A percentile compares a stretch with the other conserved stretches of the same genome.
Evolutionary conservation across 2,113 vertebrate genomes (phyloP).

Genomic region (Mionectes macconnelli): DNA sequence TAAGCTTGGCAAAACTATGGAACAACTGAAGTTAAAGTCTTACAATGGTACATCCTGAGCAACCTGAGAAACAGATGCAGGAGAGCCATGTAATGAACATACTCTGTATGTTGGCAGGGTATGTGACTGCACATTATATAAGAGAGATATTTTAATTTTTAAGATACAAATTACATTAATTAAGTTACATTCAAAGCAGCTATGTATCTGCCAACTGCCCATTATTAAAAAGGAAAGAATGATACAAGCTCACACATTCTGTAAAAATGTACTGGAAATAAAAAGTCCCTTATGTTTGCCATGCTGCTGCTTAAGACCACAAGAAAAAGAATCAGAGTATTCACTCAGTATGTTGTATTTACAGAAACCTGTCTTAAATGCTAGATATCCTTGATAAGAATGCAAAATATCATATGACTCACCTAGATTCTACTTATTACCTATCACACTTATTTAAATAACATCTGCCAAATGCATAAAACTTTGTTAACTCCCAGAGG

Average conservation of each 20-base stretch:
- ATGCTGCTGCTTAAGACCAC: neutral
- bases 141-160: neutral
- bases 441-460: neutral
- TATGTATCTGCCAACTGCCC: neutral
- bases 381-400: neutral
- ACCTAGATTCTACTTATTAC: neutral
- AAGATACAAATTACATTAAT: neutral
- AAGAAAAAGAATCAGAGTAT: neutral
- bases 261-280: neutral
- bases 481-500: neutral
- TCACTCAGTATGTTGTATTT: neutral
- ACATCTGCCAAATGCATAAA: neutral
- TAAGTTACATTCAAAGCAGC: neutral
- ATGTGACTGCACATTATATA: neutral
- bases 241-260: neutral
- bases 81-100: neutral
- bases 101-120: neutral
- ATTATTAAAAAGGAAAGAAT: neutral
- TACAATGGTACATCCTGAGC: neutral
- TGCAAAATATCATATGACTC: neutral
- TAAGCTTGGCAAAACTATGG: neutral
- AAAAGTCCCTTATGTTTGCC: neutral
- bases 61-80: neutral
- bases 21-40: neutral
- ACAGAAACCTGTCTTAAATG: neutral